Evolutionary conservation across 2,113 vertebrate species (phyloP).

Genomic region (Opisthocomus hoazin): DNA sequence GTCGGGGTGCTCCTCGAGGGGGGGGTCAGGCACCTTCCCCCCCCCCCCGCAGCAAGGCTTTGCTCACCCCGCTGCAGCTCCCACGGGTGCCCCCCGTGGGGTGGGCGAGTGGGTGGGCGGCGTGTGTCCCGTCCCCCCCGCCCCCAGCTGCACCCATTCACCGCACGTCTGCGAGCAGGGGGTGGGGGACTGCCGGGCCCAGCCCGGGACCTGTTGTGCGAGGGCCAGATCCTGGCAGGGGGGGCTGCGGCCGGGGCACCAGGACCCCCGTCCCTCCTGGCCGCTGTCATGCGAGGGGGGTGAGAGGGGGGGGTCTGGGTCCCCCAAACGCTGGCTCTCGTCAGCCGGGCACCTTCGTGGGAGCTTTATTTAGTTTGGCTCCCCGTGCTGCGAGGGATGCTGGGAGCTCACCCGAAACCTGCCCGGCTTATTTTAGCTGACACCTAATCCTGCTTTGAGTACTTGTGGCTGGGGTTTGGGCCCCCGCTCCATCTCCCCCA

Average conservation of each 20-base stretch:
- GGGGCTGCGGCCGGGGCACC: not conserved
- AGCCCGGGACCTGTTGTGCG: not conserved
- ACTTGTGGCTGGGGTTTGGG: not conserved
- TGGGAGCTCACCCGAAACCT: not conserved
- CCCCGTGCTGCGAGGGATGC: not conserved
- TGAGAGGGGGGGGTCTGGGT: not conserved
- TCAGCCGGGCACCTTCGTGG: not conserved
- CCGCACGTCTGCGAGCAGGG: not conserved
- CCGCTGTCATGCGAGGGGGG: not conserved
- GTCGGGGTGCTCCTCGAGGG: not conserved
- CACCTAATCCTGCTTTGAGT: not conserved
- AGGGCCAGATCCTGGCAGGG: not conserved
- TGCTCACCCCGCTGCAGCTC: not conserved
- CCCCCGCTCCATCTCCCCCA: not conserved
- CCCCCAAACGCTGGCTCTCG: not conserved
- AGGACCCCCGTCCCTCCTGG: not conserved
- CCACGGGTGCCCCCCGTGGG: not conserved
- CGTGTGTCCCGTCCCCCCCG: too few species aligned
- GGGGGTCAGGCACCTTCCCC: not conserved
- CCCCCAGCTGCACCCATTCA: not conserved
- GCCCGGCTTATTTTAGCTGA: not conserved
- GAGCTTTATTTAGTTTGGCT: slow-evolving; percentile 1
- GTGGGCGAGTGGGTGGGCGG: not conserved
- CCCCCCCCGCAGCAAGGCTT: not conserved
- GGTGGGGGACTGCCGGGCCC: not conserved